Evolutionary conservation across 2,113 vertebrate species (phyloP).

Genomic region (Halcyon senegalensis): DNA sequence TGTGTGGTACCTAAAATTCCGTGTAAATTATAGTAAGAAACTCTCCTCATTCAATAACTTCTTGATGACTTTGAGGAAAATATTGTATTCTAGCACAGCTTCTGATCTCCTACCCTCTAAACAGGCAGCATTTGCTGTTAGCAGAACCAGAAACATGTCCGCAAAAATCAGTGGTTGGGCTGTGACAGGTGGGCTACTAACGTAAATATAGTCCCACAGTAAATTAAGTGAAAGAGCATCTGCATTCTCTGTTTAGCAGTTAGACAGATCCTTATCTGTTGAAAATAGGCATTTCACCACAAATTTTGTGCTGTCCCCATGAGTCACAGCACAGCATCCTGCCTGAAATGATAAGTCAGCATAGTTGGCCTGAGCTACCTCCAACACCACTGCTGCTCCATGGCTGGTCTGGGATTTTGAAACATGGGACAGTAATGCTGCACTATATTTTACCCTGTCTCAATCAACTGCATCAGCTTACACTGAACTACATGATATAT

Average conservation of each 20-base stretch:
- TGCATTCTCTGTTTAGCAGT: background rate
- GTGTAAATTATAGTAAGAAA: background rate
- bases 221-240: background rate
- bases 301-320: background rate
- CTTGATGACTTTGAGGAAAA: background rate
- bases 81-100: background rate
- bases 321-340: background rate
- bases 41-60: background rate
- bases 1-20: background rate
- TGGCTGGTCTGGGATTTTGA: background rate
- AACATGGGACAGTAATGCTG: background rate
- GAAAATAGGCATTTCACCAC: background rate
- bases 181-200: accelerated
- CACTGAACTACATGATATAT: background rate
- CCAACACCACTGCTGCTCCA: background rate
- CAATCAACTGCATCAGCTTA: background rate
- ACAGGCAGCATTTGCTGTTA: background rate
- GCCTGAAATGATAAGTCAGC: background rate
- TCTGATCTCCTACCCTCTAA: background rate
- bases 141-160: background rate
- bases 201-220: accelerated
- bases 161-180: background rate
- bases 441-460: too few relatives aligned
- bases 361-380: background rate
- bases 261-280: background rate